Conservation (phyloP, 92 coral and sea anemone genomes). For the Bergia puertoricense region DNA sequence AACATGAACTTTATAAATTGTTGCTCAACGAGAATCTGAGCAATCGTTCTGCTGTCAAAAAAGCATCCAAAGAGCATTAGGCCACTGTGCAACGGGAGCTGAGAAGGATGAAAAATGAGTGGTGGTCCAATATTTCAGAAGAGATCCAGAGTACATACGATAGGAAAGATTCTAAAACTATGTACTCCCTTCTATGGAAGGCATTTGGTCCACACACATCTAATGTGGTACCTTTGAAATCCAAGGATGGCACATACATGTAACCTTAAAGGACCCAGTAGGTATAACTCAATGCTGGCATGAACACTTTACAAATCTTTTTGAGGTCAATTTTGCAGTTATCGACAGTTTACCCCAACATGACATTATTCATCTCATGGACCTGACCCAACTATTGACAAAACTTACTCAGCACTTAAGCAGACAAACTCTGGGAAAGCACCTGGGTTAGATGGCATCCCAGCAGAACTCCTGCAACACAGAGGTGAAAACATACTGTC, state of each 20-base stretch:
- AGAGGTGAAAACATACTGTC: slow-evolving; percentile 15
- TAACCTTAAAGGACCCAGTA: background rate
- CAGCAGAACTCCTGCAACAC: background rate
- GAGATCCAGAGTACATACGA: slow-evolving; percentile 13
- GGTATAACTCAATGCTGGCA: slow-evolving; percentile 32
- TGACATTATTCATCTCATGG: slow-evolving; percentile 27
- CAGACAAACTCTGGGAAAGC: slow-evolving; percentile 12
- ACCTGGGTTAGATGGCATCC: slow-evolving; percentile 11
- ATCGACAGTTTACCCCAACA: slow-evolving; percentile 43
- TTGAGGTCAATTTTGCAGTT: background rate
- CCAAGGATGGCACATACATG: slow-evolving; percentile 27
- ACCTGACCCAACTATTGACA: slow-evolving; percentile 24
- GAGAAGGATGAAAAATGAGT: slow-evolving; percentile 21
- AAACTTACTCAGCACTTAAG: slow-evolving; percentile 13
- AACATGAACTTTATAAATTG: background rate
- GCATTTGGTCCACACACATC: background rate
- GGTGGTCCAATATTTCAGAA: slow-evolving; percentile 2
- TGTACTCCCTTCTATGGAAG: background rate
- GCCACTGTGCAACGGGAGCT: slow-evolving; percentile 22
- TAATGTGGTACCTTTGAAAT: slow-evolving; percentile 10
- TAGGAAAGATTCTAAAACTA: slow-evolving; percentile 13
- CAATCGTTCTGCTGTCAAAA: background rate
- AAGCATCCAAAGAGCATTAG: slow-evolving; percentile 15
- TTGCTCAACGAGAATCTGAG: slow-evolving; percentile 10
- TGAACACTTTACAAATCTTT: slow-evolving; percentile 32